Evolutionary conservation across 2,113 vertebrate species (phyloP).

Genomic region (Dasyornis broadbenti): DNA sequence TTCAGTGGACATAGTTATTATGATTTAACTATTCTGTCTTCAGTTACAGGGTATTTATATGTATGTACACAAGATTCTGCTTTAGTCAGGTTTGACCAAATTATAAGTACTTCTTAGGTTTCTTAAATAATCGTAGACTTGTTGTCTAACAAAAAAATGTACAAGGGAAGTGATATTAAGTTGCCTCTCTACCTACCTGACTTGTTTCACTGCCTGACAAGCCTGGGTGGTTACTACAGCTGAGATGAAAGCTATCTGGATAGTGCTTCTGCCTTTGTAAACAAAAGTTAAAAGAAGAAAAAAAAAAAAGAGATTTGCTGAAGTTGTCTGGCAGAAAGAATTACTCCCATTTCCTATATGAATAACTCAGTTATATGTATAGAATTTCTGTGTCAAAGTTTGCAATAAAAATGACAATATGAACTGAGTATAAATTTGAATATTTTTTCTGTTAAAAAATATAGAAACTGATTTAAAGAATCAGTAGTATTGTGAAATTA

Average conservation of each 20-base stretch:
- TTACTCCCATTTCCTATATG: background rate
- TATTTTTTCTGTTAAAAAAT: background rate
- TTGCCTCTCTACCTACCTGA: background rate
- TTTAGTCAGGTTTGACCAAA: background rate
- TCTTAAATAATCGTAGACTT: background rate
- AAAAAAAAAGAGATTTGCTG: background rate
- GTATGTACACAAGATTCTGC: background rate
- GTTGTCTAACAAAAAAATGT: background rate
- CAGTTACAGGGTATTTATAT: background rate
- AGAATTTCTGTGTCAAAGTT: background rate
- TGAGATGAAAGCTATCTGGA: background rate
- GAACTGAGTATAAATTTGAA: background rate
- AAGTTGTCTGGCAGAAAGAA: background rate
- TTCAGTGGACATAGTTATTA: background rate
- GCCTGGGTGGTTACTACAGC: background rate
- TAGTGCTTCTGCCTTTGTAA: background rate
- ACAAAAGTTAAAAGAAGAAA: background rate
- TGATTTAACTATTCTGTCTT: background rate
- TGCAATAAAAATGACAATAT: background rate
- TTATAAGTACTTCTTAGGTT: background rate
- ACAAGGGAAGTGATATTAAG: background rate
- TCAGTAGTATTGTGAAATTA: background rate
- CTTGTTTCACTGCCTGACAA: background rate
- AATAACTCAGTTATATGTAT: background rate
- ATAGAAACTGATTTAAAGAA: background rate